A percentile compares a stretch with the other conserved stretches of the same genome.
These are phyloP conservation scores for Schlechtendalia chinensis DNA, from an alignment of 1,140 invertebrate genomes.

Conservation along the genomic window DNA sequence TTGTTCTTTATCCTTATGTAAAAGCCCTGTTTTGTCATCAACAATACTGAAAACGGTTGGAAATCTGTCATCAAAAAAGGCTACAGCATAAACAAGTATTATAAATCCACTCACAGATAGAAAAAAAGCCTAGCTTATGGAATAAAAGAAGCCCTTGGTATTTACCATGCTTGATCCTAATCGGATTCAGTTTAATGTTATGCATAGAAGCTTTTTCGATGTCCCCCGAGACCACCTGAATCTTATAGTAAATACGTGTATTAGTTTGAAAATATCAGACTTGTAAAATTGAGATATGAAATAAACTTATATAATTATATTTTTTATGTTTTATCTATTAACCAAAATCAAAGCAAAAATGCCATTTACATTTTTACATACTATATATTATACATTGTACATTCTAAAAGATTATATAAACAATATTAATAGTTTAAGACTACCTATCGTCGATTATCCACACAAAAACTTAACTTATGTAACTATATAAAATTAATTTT, in stretches of 20 bases:
- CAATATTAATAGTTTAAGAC: no score
- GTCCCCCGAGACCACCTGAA: constrained; percentile 1
- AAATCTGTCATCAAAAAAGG: constrained; percentile 29
- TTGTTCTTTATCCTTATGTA: constrained; percentile 1
- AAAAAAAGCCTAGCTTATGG: constrained; percentile 22
- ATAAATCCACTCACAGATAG: constrained; percentile 37
- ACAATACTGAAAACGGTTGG: constrained; percentile 24
- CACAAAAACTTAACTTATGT: no score
- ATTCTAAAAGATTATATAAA: no score
- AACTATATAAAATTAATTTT: no score
- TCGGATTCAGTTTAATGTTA: constrained; percentile 39
- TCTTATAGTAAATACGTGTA: not conserved
- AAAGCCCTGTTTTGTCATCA: constrained; percentile 12
- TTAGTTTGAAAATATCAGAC: not conserved
- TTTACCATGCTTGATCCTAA: constrained; percentile 38
- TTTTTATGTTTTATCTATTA: no score
- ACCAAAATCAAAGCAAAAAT: no score
- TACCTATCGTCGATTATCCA: no score
- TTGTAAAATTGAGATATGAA: not conserved
- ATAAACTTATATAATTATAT: no score
- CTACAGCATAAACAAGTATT: constrained; percentile 34
- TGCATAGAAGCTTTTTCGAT: constrained; percentile 24
- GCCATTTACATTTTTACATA: no score
- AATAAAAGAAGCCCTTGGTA: constrained; percentile 37
- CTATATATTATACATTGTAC: no score